Evolutionary conservation across 53 echinoderm and acorn worm genomes (phyloP).

Genomic region (Actinopyga echinites): DNA sequence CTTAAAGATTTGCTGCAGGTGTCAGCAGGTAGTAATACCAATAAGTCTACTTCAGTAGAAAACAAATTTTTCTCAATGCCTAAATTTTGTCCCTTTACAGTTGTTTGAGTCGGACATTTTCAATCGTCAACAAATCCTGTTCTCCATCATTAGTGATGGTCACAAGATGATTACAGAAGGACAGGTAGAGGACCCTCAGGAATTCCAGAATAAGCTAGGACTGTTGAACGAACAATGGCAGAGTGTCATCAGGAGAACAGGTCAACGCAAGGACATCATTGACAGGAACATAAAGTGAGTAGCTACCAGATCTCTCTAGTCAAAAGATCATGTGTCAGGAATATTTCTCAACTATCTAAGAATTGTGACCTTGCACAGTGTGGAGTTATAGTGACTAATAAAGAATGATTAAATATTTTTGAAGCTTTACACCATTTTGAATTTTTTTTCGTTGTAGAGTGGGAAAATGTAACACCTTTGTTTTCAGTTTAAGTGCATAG

Average conservation of each 20-base stretch:
- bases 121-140: constrained; percentile 98
- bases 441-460: neutral
- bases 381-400: too few relatives aligned
- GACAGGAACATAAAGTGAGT: constrained; percentile 89
- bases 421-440: too few relatives aligned
- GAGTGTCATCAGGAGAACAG: constrained; percentile 88
- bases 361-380: too few relatives aligned
- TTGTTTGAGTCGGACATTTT: constrained; percentile 99
- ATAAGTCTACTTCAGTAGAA: too few relatives aligned
- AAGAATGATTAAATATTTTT: too few relatives aligned
- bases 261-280: constrained; percentile 90
- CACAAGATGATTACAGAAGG: constrained; percentile 93
- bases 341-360: neutral
- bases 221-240: constrained; percentile 99
- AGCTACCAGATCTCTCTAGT: neutral
- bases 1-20: too few relatives aligned
- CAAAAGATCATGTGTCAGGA: neutral
- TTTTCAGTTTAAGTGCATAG: too few relatives aligned
- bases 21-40: too few relatives aligned
- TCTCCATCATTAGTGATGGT: constrained; percentile 99
- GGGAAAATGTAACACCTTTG: neutral
- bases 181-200: constrained; percentile 89
- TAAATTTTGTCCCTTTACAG: constrained; percentile 41
- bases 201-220: constrained; percentile 87
- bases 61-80: too few relatives aligned